Evolutionary conservation across 2,113 vertebrate species (phyloP), one percentile per base, ranked within the genome.

Genomic region (Gymnobelideus leadbeateri): DNA sequence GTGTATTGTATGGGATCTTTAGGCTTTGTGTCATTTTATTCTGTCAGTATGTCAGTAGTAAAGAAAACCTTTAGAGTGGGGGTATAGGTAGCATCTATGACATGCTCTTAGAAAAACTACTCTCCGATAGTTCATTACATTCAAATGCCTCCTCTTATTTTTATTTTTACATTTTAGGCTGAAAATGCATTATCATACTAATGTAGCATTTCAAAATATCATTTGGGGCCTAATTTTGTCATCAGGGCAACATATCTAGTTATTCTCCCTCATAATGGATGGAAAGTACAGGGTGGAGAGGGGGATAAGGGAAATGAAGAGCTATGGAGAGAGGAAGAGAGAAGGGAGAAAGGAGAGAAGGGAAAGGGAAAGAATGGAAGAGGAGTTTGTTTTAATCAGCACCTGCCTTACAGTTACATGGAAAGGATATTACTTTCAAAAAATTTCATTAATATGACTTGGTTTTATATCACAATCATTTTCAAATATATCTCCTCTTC

Each of bases 11-110:
- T 54, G 1, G 51, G 50, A 16, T 90, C n/a, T 53, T 95, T 94
- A 93, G 77, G 90, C 97, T 97, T 96, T 89, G 1, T 95, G 93
- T 96, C 91, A 50, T 4, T 97, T 97, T 97, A 92, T 95, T 95
- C 92, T 92, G 53, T 96, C 90, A 51, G 50, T 53, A 91, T 92
- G 91, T 94, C 91, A 96, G 89, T 97, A 96, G 93, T 96, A 98
- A 94, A 95, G 54, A 89, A 11, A 91, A 11, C 51, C 14, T 94
- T 26, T 53, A 11, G 43, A 3, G 43, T 10, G 46, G 24, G 28
- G 2, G 6, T 51, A 92, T 77, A 46, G 57, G 26, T 14, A 91
- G 0, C 51, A 52, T 94, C 89, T 77, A n/a, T 95, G 37, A 96
- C 93, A 95, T 3, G 92, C 37, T 91, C 24, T 92, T 8, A 1